Conservation (phyloP, 2,113 vertebrate genomes). For the Anthoscopus minutus region DNA sequence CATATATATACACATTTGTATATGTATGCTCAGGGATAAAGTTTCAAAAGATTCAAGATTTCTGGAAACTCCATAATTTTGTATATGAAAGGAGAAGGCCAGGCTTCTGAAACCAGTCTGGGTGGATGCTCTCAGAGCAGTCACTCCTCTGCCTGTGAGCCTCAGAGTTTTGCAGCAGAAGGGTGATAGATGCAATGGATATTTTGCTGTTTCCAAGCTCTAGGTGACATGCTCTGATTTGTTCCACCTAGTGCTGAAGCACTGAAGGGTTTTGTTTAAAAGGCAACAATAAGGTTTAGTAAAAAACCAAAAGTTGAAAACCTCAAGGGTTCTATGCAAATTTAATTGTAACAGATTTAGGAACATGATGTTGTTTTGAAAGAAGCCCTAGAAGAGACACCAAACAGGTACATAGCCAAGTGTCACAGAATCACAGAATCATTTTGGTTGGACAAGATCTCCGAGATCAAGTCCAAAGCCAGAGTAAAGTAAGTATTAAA, state of each 20-base stretch:
- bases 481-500: neutral
- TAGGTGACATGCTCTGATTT: neutral
- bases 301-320: neutral
- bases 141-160: neutral
- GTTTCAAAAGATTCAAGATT: neutral
- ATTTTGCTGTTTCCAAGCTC: neutral
- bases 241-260: neutral
- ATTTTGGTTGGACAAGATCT: neutral
- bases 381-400: neutral
- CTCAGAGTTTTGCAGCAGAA: neutral
- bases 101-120: neutral
- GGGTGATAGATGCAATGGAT: no score
- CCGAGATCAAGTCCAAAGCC: rapidly evolving
- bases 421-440: neutral
- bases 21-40: neutral
- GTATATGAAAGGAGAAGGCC: neutral
- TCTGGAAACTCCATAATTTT: neutral
- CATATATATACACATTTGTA: neutral
- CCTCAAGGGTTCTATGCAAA: neutral
- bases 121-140: neutral
- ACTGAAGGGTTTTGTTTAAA: neutral
- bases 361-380: neutral
- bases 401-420: neutral
- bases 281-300: neutral
- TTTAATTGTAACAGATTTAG: neutral